Conservation (phyloP, 2,888 invertebrate genomes). For the Patella pellucida region DNA sequence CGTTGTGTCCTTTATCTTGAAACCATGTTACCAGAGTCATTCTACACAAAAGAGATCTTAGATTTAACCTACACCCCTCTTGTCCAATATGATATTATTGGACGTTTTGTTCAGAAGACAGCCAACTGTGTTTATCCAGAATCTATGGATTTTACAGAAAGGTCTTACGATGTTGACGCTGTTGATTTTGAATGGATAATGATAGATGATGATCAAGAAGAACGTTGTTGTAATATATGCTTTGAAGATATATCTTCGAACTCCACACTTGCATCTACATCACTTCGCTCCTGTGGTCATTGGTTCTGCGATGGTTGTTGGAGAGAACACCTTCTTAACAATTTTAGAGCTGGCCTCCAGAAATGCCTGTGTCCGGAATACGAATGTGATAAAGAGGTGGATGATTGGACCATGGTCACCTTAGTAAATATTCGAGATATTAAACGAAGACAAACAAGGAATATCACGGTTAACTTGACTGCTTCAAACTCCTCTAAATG, state of each 20-base stretch:
- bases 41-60: not conserved
- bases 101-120: not conserved
- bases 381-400: not conserved
- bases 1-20: not conserved
- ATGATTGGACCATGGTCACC: not conserved
- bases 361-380: not conserved
- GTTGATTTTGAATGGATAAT: not conserved
- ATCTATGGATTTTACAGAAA: not conserved
- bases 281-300: conserved; percentile 32
- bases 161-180: not conserved
- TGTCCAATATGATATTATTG: not conserved
- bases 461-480: not conserved
- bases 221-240: conserved; percentile 12
- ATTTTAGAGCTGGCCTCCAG: not conserved
- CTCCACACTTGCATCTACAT: conserved; percentile 16
- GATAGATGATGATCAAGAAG: not conserved
- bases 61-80: not conserved
- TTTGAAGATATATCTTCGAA: conserved; percentile 2
- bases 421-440: not conserved
- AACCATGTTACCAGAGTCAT: not conserved
- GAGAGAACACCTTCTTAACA: conserved; percentile 12
- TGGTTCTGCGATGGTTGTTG: conserved; percentile 38
- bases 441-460: not conserved
- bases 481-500: not conserved
- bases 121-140: conserved; percentile 7